Evolutionary conservation across 2,888 invertebrate genomes (phyloP), one percentile per base, ranked within the genome.

Genomic region (Cantharis nigra): DNA sequence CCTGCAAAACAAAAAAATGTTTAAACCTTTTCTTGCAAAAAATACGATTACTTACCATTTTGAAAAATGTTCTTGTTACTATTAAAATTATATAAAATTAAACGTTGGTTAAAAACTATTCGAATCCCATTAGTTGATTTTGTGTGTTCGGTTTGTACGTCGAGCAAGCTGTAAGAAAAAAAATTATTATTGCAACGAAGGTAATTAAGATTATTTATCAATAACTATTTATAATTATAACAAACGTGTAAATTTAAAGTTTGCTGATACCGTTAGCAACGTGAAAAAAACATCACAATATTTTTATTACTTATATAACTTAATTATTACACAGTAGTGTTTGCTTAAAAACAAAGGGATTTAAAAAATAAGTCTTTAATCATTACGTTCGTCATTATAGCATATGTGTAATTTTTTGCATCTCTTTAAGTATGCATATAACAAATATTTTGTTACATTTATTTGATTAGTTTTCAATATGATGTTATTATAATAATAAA

Each of bases 111-210:
- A 7, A 49, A 9, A 49, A n/a, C 7, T 49, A 49, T n/a, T n/a
- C 49, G 7, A 0, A n/a, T 49, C 49, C n/a, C 49, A 67, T 65
- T 65, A 70, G 92, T 23, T 3, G 90, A 49, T 13, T n/a, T 49
- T n/a, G 49, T 49, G 49, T 49, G n/a, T 72, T 89, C 88, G 69
- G 76, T 89, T 90, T 83, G 90, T 90, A 33, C 87, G 83, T 84
- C 90, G 90, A 90, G 90, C 69, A 75, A 72, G 74, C 81, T 81
- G 69, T 62, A 79, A 80, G 74, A 78, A 76, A 49, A 16, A 49
- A 49, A 49, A 49, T 49, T 49, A 49, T 49, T 49, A 49, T 49
- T 49, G 49, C 49, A 49, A 49, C 49, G 81, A 71, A 75, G 78
- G 64, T 69, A 23, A 71, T 49, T 33, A 72, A 78, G 63, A 23